A percentile compares a stretch with the other conserved stretches of the same genome.
These are phyloP conservation scores for Lampropteryx suffumata DNA, from an alignment of 2,888 invertebrate genomes.

Conservation along the genomic window DNA sequence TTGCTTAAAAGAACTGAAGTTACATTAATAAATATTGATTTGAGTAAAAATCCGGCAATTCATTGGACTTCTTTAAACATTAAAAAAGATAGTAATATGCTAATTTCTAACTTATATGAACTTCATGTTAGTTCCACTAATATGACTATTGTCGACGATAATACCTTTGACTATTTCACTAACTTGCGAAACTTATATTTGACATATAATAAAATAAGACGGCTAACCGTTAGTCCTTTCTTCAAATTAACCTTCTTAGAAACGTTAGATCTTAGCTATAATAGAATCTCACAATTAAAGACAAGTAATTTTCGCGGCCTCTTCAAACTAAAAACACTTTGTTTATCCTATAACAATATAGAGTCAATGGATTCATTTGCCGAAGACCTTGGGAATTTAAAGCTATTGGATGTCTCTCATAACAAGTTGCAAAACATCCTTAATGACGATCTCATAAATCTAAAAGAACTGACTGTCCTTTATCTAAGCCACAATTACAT, in stretches of 20 bases:
- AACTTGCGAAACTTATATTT: slow-evolving; percentile 90
- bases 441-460: slow-evolving; percentile 89
- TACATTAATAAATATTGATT: slow-evolving; percentile 67
- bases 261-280: slow-evolving; percentile 91
- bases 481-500: slow-evolving; percentile 92
- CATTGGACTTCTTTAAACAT: slow-evolving; percentile 56
- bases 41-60: slow-evolving; percentile 69
- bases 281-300: slow-evolving; percentile 91
- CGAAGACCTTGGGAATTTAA: slow-evolving; percentile 88
- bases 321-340: slow-evolving; percentile 87
- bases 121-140: slow-evolving; percentile 71
- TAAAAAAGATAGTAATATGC: slow-evolving; percentile 58
- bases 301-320: slow-evolving; percentile 92
- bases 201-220: slow-evolving; percentile 88
- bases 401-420: slow-evolving; percentile 91
- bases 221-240: slow-evolving; percentile 93
- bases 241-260: slow-evolving; percentile 88
- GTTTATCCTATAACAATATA: slow-evolving; percentile 92
- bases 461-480: slow-evolving; percentile 90
- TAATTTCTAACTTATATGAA: slow-evolving; percentile 69
- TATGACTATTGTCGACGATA: slow-evolving; percentile 80
- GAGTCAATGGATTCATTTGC: slow-evolving; percentile 92
- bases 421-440: slow-evolving; percentile 91
- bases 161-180: slow-evolving; percentile 90
- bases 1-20: slow-evolving; percentile 54